Evolutionary conservation across 1,140 invertebrate species (phyloP), one percentile per base, ranked within the genome.

Genomic region (Lysiphlebus fabarum): DNA sequence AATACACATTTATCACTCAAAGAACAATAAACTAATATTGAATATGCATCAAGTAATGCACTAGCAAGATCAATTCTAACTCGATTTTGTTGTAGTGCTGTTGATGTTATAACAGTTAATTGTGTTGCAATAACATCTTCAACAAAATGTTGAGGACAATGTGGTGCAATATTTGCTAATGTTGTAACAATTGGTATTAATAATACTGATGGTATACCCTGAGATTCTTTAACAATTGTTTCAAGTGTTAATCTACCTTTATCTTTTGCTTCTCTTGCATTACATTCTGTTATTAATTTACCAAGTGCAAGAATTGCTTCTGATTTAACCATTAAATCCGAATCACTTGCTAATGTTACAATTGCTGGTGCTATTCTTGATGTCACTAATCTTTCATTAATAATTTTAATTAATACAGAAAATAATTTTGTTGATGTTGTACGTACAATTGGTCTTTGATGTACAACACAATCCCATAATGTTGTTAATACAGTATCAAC

Each of bases 211-310:
- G 80, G 78, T 26, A 75, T 49, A 41, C 69, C 70, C 37, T 73
- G 70, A 38, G 71, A 64, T 41, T 79, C 74, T 57, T 70, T 70
- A 14, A 71, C 67, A 43, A 88, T 86, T 5, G 81, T 84, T 73
- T 89, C 86, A n/a, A 90, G 71, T 66, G 89, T 87, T 71, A 89
- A 81, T 65, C 86, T 85, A 38, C 85, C 85, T 75, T 89, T 87
- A 65, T 90, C 87, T 53, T 86, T 79, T 14, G 87, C 83, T 80
- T 88, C 75, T 61, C 66, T 75, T 1, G 77, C 67, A 50, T 68
- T 82, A 41, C 84, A 83, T 50, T 84, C 81, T 17, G 83, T 85
- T 62, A 89, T 82, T n/a, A 89, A 76, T 55, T 80, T 78, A 17
- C 87, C 87, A 56, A 89, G 76, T 3, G 85, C 83, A 53, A 83